Base-by-base conservation (phyloP, 35 echinoderm and acorn worm species). In the Patiria miniata region DNA sequence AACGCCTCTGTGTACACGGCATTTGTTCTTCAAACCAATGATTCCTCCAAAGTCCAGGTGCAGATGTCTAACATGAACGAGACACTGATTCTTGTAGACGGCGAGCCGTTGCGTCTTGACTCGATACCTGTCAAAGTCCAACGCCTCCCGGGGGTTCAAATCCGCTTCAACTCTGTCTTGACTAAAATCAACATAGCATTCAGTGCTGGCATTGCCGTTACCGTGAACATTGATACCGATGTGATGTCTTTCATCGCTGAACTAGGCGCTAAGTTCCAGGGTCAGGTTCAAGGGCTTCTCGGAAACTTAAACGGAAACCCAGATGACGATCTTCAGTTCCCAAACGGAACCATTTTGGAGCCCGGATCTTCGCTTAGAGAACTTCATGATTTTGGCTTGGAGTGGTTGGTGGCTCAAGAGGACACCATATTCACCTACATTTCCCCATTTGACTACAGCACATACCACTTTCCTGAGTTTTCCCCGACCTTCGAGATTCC, bases 271-370 rank as follows among this genome's bases (percentile, higher is more conserved):
- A 37, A 30, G 0, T 93, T 93, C 26, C 50, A 88, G 36, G 53
- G 76, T 21, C 40, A 85, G 42, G 68, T 83, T 21, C 10, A 78
- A 23, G 91, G 91, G 28, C 91, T 93, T 37, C 60, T 93, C 7
- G 91, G 91, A 47, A 93, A 93, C 60, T 57, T 88, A 19, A 93
- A 93, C 37, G 91, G 81, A 17, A 61, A 84, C 57, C 40, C 79
- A 36, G 68, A 88, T 8, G 91, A 93, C 32, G 91, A 93, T 28
- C 83, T 89, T 58, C 33, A 50, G n/a, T 39, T 83, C 39, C 90
- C 57, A 83, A 78, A 86, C 81, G 89, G 89, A 23, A 78, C 82
- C 23, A 32, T 33, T 14, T 29, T 92, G 52, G 39, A 61, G 18
- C 50, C 36, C 21, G 73, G 69, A 8, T 81, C 84, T 36, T 68